phyloP scores from a whole-genome alignment of 2,888 invertebrate species.

The Exocentrus adspersus region DNA sequence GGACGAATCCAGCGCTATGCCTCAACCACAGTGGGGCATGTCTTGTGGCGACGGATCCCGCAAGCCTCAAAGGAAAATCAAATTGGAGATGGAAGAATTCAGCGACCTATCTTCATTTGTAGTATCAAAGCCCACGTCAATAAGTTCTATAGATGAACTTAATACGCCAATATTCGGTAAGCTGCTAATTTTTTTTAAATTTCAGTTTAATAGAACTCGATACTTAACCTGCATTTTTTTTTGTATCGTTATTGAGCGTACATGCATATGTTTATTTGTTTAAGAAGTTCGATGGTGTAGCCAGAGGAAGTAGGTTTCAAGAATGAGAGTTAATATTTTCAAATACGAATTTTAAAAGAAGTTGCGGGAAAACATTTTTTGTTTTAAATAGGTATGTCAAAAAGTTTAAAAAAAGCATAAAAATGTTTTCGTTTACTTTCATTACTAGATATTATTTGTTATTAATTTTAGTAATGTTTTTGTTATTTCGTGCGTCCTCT shows the following conservation, averaged over 20 bases:
- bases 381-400: background rate
- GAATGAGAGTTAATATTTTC: background rate
- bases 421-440: background rate
- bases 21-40: constrained; percentile 33
- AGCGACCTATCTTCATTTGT: constrained; percentile 72
- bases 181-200: too few relatives aligned
- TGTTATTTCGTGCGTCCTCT: background rate
- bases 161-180: constrained; percentile 60
- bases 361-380: constrained; percentile 4
- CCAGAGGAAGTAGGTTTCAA: background rate
- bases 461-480: background rate
- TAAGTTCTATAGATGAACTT: constrained; percentile 59
- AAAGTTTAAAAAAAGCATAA: background rate
- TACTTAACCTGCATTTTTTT: background rate
- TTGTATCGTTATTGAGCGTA: background rate
- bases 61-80: constrained; percentile 45
- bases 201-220: too few relatives aligned
- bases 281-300: background rate
- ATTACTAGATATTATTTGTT: background rate
- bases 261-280: too few relatives aligned
- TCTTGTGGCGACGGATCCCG: constrained; percentile 34
- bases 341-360: background rate
- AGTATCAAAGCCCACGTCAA: constrained; percentile 62
- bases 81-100: constrained; percentile 73
- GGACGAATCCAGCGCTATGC: constrained; percentile 35